phyloP scores from a whole-genome alignment of 2,888 invertebrate species.

The Nemapogon koenigi region DNA sequence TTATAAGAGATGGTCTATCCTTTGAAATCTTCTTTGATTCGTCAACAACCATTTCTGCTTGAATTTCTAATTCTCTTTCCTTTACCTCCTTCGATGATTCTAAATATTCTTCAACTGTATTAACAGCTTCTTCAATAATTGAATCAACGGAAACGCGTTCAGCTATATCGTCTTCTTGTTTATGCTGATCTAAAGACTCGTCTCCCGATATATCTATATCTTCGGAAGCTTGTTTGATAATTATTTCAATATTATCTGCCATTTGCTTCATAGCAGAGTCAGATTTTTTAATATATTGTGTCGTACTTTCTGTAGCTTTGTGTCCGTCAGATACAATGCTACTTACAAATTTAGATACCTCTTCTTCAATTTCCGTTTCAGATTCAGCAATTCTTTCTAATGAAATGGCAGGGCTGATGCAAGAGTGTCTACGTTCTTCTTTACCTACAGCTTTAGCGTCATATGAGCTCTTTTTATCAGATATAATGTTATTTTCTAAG shows the following conservation, averaged over 20 bases:
- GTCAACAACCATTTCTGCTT: conserved; percentile 34
- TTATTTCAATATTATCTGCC: conserved; percentile 59
- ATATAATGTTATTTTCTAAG: conserved; percentile 45
- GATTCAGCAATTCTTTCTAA: conserved; percentile 55
- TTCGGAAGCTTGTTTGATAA: conserved; percentile 57
- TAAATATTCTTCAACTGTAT: conserved; percentile 44
- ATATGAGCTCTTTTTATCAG: conserved; percentile 48
- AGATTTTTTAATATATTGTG: conserved; percentile 43
- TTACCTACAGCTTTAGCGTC: conserved; percentile 54
- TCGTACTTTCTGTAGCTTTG: conserved; percentile 22
- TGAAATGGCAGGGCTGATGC: conserved; percentile 54
- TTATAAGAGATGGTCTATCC: conserved; percentile 47
- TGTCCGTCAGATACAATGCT: conserved; percentile 19
- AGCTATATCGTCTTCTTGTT: conserved; percentile 27
- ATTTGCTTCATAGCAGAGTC: conserved; percentile 60
- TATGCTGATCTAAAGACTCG: conserved; percentile 28
- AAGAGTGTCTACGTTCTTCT: conserved; percentile 54
- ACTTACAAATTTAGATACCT: conserved; percentile 24
- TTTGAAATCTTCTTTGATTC: conserved; percentile 36
- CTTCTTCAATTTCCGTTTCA: conserved; percentile 51
- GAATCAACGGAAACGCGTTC: conserved; percentile 53
- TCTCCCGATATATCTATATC: conserved; percentile 49
- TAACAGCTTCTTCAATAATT: conserved; percentile 53
- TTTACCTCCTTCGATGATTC: conserved; percentile 31
- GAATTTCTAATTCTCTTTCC: conserved; percentile 29